phyloP scores from a whole-genome alignment of 2,888 invertebrate genomes.

The Clistopyga incitator region DNA sequence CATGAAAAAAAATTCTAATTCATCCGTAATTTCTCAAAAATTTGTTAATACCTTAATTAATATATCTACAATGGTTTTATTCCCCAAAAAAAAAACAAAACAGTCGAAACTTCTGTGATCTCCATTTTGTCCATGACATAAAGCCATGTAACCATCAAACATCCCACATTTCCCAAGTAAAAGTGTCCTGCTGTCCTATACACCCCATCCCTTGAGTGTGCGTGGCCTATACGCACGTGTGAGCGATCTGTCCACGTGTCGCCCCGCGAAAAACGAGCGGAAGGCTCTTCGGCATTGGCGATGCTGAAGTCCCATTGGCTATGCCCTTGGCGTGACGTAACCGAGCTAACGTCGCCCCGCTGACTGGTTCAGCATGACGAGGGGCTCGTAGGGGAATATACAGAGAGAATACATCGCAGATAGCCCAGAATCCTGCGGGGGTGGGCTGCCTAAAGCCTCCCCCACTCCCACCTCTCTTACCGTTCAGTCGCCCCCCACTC shows the following conservation, averaged over 20 bases:
- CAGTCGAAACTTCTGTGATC: not conserved
- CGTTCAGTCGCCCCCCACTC: conserved; percentile 27
- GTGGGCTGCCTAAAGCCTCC: conserved; percentile 46
- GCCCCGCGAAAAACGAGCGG: conserved; percentile 22
- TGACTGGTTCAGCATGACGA: conserved; percentile 63
- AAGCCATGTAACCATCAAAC: conserved; percentile 5
- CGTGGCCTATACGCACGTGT: conserved; percentile 38
- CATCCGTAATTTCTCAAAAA: not conserved
- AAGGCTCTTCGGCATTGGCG: conserved; percentile 21
- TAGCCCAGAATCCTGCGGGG: conserved; percentile 36
- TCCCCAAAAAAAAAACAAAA: not conserved
- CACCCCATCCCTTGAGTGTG: conserved; percentile 28
- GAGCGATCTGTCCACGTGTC: conserved; percentile 45
- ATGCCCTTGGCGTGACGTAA: conserved; percentile 62
- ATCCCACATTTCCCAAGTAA: conserved; percentile 20
- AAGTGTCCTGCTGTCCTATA: conserved; percentile 3
- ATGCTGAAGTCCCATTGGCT: conserved; percentile 57
- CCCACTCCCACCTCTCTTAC: conserved; percentile 11
- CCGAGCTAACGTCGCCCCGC: conserved; percentile 56
- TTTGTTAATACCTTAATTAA: not conserved
- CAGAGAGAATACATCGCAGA: conserved; percentile 16
- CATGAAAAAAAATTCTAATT: not conserved
- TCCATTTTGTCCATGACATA: conserved; percentile 18
- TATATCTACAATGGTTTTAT: not conserved
- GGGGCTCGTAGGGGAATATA: conserved; percentile 13